These are phyloP conservation scores for Polydrusus pterygomalis DNA, from an alignment of 2,888 invertebrate species.

Conservation along the genomic window DNA sequence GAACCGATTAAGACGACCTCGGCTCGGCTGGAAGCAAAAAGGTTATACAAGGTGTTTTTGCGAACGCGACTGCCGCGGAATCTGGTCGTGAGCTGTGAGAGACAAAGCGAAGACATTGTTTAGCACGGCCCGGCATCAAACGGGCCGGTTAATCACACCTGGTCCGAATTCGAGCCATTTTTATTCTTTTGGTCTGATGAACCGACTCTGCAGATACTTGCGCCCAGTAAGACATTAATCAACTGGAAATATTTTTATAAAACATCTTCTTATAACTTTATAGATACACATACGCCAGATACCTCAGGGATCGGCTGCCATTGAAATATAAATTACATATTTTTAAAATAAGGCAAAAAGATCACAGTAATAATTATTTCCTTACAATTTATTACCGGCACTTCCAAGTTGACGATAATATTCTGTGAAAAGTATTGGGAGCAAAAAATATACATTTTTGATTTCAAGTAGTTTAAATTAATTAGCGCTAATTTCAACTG, in stretches of 20 bases:
- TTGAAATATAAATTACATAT: slow-evolving; percentile 17
- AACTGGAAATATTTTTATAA: slow-evolving; percentile 55
- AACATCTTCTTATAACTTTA: slow-evolving; percentile 55
- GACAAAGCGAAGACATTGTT: slow-evolving; percentile 58
- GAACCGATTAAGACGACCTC: slow-evolving; percentile 53
- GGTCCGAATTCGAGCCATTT: slow-evolving; percentile 57
- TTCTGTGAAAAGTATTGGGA: background rate
- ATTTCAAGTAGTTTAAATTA: no score
- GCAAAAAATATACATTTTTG: background rate
- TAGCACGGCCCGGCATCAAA: slow-evolving; percentile 57
- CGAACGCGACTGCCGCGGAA: slow-evolving; percentile 49
- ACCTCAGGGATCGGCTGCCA: slow-evolving; percentile 22
- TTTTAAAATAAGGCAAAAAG: slow-evolving; percentile 10
- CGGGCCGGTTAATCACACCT: slow-evolving; percentile 57
- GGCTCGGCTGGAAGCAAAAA: slow-evolving; percentile 47
- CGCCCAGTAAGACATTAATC: slow-evolving; percentile 53
- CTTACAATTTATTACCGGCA: slow-evolving; percentile 6
- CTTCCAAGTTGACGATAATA: background rate
- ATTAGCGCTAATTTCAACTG: no score
- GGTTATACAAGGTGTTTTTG: slow-evolving; percentile 56
- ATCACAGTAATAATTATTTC: slow-evolving; percentile 12
- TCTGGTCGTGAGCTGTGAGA: slow-evolving; percentile 57
- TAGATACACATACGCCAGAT: slow-evolving; percentile 50
- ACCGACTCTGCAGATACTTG: slow-evolving; percentile 55
- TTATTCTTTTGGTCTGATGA: slow-evolving; percentile 57